Percentiles rank a stretch among this genome's conserved stretches.
Evolutionary conservation across 2,888 invertebrate species (phyloP).

Genomic region (Caenorhabditis zanzibari): DNA sequence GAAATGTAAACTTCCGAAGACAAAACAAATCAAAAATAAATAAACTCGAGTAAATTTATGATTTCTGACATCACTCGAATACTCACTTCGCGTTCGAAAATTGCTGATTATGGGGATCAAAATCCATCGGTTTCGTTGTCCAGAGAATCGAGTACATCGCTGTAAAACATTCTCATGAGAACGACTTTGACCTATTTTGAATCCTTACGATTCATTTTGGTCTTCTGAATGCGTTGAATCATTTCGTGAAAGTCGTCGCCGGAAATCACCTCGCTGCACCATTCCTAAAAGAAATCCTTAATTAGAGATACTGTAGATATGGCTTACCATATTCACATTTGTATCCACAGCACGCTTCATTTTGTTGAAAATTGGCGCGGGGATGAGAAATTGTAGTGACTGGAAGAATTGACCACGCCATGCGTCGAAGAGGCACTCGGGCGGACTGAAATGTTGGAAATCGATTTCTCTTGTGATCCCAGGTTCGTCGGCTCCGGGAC

Average conservation of each 20-base stretch:
- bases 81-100: constrained; percentile 29
- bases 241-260: constrained; percentile 45
- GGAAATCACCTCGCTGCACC: constrained; percentile 23
- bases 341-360: constrained; percentile 34
- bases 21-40: background rate
- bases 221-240: background rate
- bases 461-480: too few species aligned
- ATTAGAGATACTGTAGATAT: too few species aligned
- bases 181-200: background rate
- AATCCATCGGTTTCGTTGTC: constrained; percentile 34
- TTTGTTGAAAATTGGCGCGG: constrained; percentile 28
- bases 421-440: constrained; percentile 7
- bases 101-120: constrained; percentile 17
- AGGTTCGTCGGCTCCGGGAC: too few species aligned
- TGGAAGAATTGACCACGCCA: constrained; percentile 47
- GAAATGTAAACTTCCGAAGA: constrained; percentile 13
- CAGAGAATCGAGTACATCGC: constrained; percentile 33
- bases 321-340: constrained; percentile 14
- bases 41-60: constrained; percentile 1
- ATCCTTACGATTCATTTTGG: constrained; percentile 31
- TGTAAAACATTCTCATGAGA: background rate
- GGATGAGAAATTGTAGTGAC: constrained; percentile 36
- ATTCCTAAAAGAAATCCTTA: constrained; percentile 17
- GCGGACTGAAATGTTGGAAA: constrained; percentile 26
- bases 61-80: background rate